These are phyloP conservation scores for Sebastes itinus DNA, from an alignment of 2,797 vertebrate genomes.

Conservation along the genomic window DNA sequence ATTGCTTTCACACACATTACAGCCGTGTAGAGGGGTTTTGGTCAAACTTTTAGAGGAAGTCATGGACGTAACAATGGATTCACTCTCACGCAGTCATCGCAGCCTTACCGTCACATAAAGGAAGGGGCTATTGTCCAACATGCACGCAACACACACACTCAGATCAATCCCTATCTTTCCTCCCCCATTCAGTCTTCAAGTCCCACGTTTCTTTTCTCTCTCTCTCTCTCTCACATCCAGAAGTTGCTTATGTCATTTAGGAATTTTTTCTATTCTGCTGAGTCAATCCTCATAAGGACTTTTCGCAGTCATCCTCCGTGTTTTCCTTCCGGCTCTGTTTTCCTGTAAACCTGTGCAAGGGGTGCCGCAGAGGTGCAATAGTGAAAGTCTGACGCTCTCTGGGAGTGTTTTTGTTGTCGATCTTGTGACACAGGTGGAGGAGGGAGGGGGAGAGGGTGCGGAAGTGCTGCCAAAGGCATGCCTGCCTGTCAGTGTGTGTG, in stretches of 20 bases:
- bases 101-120: constrained; percentile 47
- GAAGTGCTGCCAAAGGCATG: constrained; percentile 32
- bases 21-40: constrained; percentile 38
- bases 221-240: constrained; percentile 1
- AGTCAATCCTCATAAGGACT: constrained; percentile 62
- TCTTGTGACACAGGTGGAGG: constrained; percentile 29
- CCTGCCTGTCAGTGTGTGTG: background rate
- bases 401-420: background rate
- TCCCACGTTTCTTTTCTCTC: background rate
- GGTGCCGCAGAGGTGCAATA: constrained; percentile 26
- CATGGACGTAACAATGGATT: constrained; percentile 33
- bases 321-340: constrained; percentile 64
- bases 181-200: too few species aligned
- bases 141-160: background rate
- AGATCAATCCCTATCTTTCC: background rate
- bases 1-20: constrained; percentile 23
- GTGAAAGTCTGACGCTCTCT: constrained; percentile 60
- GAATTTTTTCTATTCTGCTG: constrained; percentile 57
- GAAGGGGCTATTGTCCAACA: constrained; percentile 40
- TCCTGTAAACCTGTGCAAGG: constrained; percentile 58
- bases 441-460: background rate
- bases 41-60: constrained; percentile 63
- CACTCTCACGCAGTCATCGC: constrained; percentile 32
- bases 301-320: constrained; percentile 34
- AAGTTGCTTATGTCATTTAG: constrained; percentile 53